Evolutionary conservation across 2,888 invertebrate genomes (phyloP), one percentile per base, ranked within the genome.

Genomic region (Apocheima hispidaria): DNA sequence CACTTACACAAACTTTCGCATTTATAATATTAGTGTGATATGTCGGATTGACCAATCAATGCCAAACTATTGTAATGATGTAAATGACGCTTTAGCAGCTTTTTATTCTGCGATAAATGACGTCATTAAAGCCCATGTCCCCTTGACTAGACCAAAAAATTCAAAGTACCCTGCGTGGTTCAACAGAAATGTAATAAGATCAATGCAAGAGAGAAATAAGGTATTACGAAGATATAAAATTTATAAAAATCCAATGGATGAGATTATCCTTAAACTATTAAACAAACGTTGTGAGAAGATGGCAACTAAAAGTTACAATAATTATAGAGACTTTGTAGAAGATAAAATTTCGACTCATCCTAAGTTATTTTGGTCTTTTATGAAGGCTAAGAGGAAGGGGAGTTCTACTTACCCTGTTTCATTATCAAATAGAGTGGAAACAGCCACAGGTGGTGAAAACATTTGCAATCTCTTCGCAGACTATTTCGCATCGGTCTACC

Each of bases 341-440:
- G 35, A 35, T 14, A 35, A 35, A 35, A 35, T 35, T 38, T 18
- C 6, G 2, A 38, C 38, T 2, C 38, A 38, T 18, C 16, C 38
- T 18, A 38, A 38, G 7, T 18, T 38, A 18, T 38, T 38, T 9
- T 38, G 38, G 38, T 38, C 38, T 38, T 38, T 38, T 18, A 38
- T 38, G 1, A 38, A 38, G 18, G 38, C 38, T 3, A 38, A 38
- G 9, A 38, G 38, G 9, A 38, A 38, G 18, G 38, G 38, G n/a
- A 38, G 9, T 9, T 38, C 38, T 18, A 18, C 38, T 18, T 38
- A 38, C 9, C 38, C 38, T 16, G 38, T 38, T 18, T 38, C 38
- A 38, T 10, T 33, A 33, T 33, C 30, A 4, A 9, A 33, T 33
- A 9, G 30, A 33, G 30, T 10, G 10, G 30, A 33, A 33, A 33